phyloP scores from a whole-genome alignment of 1,140 invertebrate species.

The Ips nitidus region DNA sequence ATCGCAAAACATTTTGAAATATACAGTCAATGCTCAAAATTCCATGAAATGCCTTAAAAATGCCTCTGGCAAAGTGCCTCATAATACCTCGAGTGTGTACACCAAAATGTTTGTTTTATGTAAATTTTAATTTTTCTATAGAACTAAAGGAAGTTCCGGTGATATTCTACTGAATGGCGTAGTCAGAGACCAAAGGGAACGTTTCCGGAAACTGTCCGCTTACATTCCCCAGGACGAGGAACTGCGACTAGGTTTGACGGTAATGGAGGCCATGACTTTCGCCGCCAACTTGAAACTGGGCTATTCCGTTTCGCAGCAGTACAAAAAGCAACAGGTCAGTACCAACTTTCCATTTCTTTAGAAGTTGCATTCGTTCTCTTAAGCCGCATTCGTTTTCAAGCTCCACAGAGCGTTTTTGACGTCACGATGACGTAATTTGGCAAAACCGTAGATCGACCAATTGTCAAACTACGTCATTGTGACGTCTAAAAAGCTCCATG shows the following conservation, averaged over 20 bases:
- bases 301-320: conserved; percentile 58
- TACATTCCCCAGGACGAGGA: conserved; percentile 92
- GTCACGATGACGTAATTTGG: no score
- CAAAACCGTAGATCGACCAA: no score
- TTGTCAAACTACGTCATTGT: no score
- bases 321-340: conserved; percentile 67
- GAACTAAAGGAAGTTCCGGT: conserved; percentile 58
- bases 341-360: neutral
- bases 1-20: no score
- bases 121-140: conserved; percentile 29
- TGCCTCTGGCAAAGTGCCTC: no score
- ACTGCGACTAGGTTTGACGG: conserved; percentile 78
- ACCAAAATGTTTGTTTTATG: no score
- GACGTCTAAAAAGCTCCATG: no score
- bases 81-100: no score
- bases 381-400: no score
- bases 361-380: neutral
- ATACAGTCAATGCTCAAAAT: no score
- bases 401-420: no score
- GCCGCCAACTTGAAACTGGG: conserved; percentile 87
- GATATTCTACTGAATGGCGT: conserved; percentile 56
- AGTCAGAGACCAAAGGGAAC: conserved; percentile 56
- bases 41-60: no score
- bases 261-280: conserved; percentile 82
- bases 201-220: conserved; percentile 81